These are phyloP conservation scores for Metopia argyrocephala DNA, from an alignment of 2,888 invertebrate genomes.

Conservation along the genomic window DNA sequence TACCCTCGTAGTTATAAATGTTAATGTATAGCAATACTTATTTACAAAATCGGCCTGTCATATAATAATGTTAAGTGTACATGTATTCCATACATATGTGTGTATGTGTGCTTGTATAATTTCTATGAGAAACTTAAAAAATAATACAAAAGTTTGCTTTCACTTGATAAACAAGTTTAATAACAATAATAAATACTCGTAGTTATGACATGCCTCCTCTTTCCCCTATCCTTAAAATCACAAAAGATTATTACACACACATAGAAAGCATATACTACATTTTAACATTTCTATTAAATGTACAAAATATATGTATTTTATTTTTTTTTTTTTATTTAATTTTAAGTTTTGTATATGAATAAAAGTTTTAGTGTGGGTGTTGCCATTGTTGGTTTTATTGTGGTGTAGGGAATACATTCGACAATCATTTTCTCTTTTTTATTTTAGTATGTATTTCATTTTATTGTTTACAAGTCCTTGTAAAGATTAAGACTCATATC, in stretches of 20 bases:
- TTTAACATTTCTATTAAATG: no score
- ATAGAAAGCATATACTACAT: no score
- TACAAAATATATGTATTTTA: not conserved
- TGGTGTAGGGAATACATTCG: slow-evolving; percentile 7
- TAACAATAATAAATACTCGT: slow-evolving; percentile 62
- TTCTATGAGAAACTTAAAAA: slow-evolving; percentile 18
- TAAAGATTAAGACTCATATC: slow-evolving; percentile 57
- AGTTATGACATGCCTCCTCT: slow-evolving; percentile 62
- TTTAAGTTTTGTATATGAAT: slow-evolving; percentile 17
- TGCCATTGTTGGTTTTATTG: not conserved
- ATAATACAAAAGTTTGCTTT: slow-evolving; percentile 55
- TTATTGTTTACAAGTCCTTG: slow-evolving; percentile 55
- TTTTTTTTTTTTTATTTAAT: slow-evolving; percentile 9
- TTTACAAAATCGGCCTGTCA: not conserved
- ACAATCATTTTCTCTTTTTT: not conserved
- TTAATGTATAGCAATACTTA: not conserved
- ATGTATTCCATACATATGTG: no score
- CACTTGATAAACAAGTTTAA: slow-evolving; percentile 64
- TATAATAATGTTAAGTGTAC: no score
- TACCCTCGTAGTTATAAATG: slow-evolving; percentile 2
- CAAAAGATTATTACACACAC: no score
- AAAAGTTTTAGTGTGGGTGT: not conserved
- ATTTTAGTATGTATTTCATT: no score
- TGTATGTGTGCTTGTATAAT: no score
- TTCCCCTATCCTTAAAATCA: slow-evolving; percentile 9